Base-by-base conservation (phyloP, 2,888 invertebrate genomes). In the Urechis unicinctus region DNA sequence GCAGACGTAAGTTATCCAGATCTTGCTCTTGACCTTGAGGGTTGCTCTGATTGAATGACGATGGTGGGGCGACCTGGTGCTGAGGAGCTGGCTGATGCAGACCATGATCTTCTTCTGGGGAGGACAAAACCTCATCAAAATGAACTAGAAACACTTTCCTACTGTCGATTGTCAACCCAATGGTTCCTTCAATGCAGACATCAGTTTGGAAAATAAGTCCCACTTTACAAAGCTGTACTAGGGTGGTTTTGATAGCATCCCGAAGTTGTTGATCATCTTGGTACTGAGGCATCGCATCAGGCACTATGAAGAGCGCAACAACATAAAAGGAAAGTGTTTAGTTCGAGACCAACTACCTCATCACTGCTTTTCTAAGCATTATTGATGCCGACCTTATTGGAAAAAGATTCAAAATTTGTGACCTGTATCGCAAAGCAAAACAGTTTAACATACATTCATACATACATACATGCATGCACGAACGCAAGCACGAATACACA, bases 171-270 rank as follows among this genome's bases (percentile, higher is more conserved):
- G 57, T 57, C 17, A 57, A 45, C 6, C 57, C 57, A 28, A 57
- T 50, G 17, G 57, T 57, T n/a, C 57, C 57, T n/a, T 53, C 52
- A 17, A 57, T 53, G 41, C 46, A 25, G 9, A 57, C 46, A 22
- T 57, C 57, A 50, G 6, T 44, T 25, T 57, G 50, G 43, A 53
- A 53, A 21, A 26, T 36, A 22, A 53, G n/a, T 3, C 57, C 53
- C 25, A 57, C 57, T 41, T 57, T 57, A 45, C 57, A 57, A n/a
- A 57, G 53, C 53, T 57, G 57, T 17, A 46, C 50, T 36, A 57
- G 47, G 25, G 57, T 57, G 3, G 57, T 53, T 25, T 47, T 53
- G 28, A 57, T 57, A 17, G 57, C 57, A 22, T 57, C 56, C 49
- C 53, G 49, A 9, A 56, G 43, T 25, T 48, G 48, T 25, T 21